These are phyloP conservation scores for Apteryx owenii DNA, from an alignment of 2,113 vertebrate species.

Conservation along the genomic window DNA sequence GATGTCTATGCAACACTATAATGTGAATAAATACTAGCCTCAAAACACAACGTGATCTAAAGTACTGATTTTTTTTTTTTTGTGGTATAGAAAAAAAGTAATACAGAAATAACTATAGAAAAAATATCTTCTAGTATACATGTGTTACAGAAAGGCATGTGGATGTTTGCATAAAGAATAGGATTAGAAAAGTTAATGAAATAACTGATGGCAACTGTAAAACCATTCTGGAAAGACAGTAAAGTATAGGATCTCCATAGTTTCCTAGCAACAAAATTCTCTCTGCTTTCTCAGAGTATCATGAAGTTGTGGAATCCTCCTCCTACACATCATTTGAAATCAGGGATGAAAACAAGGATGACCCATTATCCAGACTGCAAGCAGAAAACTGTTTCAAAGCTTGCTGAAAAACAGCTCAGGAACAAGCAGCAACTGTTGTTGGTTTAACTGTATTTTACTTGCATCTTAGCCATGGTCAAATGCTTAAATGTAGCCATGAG, in stretches of 20 bases:
- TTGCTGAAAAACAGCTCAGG: neutral
- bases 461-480: neutral
- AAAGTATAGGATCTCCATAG: constrained; percentile 34
- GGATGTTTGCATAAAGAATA: neutral
- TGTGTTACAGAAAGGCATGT: neutral
- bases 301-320: constrained; percentile 60
- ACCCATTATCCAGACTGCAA: constrained; percentile 13
- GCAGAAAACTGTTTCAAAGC: neutral
- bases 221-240: constrained; percentile 40
- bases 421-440: neutral
- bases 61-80: neutral
- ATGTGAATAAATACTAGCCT: neutral
- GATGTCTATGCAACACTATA: neutral
- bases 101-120: neutral
- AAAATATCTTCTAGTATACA: neutral
- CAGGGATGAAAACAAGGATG: constrained; percentile 57
- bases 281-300: constrained; percentile 59
- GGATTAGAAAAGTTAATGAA: neutral
- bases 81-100: neutral
- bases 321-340: constrained; percentile 65
- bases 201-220: constrained; percentile 24
- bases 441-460: neutral
- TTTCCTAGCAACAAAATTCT: constrained; percentile 79
- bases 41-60: neutral
- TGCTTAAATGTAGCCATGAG: neutral